phyloP scores from a whole-genome alignment of 2,888 invertebrate species.

The Capitulum mitella region DNA sequence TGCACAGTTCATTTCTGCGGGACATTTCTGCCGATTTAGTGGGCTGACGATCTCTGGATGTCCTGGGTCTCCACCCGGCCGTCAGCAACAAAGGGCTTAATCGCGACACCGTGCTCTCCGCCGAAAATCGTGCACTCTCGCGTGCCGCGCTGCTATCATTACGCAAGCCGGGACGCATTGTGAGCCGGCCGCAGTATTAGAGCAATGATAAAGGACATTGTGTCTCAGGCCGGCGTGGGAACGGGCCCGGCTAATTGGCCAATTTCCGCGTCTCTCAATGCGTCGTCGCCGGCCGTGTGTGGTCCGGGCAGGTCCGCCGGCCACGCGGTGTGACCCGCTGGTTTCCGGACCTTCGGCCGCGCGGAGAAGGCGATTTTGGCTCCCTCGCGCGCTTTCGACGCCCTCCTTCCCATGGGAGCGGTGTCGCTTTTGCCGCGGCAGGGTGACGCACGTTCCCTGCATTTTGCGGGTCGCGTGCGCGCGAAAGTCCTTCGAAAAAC shows the following conservation, averaged over 20 bases:
- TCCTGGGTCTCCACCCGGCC: neutral
- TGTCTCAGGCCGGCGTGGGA: neutral
- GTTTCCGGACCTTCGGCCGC: neutral
- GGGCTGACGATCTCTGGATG: neutral
- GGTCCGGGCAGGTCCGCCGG: neutral
- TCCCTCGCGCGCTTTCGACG: neutral
- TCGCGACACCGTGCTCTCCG: neutral
- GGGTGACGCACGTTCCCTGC: too few relatives aligned
- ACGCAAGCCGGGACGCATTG: neutral
- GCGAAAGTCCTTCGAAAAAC: neutral
- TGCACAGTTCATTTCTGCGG: too few relatives aligned
- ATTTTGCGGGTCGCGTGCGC: too few relatives aligned
- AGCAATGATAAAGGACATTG: conserved; percentile 4
- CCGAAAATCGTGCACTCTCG: neutral
- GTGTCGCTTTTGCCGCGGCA: too few relatives aligned
- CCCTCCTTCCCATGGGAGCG: neutral
- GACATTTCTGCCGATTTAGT: too few relatives aligned
- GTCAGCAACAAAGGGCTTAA: neutral
- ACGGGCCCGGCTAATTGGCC: neutral
- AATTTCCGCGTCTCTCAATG: neutral
- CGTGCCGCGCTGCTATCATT: neutral
- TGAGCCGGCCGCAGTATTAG: neutral
- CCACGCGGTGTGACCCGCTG: neutral
- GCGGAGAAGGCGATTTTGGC: neutral
- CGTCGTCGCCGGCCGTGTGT: neutral